phyloP scores from a whole-genome alignment of 2,888 invertebrate genomes.

The Protophormia terraenovae region DNA sequence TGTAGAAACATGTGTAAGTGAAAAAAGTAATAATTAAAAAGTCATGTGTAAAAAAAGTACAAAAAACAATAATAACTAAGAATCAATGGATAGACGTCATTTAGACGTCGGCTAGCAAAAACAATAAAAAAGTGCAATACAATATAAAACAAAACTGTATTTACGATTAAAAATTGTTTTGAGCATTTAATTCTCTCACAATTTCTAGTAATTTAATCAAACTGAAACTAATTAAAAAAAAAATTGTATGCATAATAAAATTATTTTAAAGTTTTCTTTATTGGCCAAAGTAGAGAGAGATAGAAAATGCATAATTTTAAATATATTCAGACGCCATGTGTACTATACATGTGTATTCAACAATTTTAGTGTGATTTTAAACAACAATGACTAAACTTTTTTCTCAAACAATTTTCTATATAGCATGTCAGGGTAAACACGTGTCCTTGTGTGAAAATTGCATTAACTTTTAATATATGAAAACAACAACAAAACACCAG shows the following conservation, averaged over 20 bases:
- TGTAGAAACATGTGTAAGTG: not conserved
- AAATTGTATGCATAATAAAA: not conserved
- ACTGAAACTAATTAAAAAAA: not conserved
- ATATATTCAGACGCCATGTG: not conserved
- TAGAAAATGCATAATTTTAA: no score
- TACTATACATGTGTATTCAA: no score
- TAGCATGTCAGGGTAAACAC: constrained; percentile 47
- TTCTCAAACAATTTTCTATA: constrained; percentile 16
- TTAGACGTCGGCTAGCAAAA: not conserved
- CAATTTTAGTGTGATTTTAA: constrained; percentile 13
- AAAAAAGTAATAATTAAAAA: constrained; percentile 4
- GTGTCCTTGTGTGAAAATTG: constrained; percentile 52
- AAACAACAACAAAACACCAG: not conserved
- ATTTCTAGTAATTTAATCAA: not conserved
- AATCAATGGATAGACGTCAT: constrained; percentile 35
- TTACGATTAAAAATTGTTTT: not conserved
- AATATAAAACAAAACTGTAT: not conserved
- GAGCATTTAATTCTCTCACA: no score
- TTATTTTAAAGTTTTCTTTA: no score
- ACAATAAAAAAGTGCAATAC: not conserved
- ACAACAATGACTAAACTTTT: constrained; percentile 27
- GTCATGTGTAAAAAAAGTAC: constrained; percentile 11
- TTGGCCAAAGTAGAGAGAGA: no score
- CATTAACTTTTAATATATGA: constrained; percentile 21
- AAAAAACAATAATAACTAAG: not conserved